Percentiles rank a stretch among this genome's conserved stretches.
Conservation (phyloP, 2,113 vertebrate genomes). For the Macaca mulatta region DNA sequence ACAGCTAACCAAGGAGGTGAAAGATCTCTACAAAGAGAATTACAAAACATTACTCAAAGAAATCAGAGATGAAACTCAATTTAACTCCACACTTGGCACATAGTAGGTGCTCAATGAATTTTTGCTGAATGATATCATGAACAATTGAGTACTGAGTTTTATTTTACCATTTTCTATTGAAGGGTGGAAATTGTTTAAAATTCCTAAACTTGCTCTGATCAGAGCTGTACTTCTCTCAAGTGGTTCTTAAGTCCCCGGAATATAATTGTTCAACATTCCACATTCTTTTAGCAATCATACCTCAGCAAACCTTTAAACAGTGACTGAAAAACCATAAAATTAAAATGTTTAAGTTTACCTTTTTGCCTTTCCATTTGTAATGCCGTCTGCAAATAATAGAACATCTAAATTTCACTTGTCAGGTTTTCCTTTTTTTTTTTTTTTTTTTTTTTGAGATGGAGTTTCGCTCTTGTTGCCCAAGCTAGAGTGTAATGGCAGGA, state of each 20-base stretch:
- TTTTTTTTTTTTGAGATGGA: too few relatives aligned
- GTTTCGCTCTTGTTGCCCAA: too few relatives aligned
- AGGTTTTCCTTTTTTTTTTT: background rate
- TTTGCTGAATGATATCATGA: constrained; percentile 16
- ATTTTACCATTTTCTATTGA: constrained; percentile 1
- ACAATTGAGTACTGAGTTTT: background rate
- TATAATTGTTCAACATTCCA: background rate
- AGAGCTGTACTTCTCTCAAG: background rate
- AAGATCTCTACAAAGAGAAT: too few relatives aligned
- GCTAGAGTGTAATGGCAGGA: too few relatives aligned
- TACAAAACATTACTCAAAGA: too few relatives aligned
- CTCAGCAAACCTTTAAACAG: constrained; percentile 12
- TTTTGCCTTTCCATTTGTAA: background rate
- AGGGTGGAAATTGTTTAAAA: background rate
- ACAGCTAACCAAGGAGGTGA: too few relatives aligned
- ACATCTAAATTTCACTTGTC: background rate
- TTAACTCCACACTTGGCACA: background rate
- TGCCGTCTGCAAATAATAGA: background rate
- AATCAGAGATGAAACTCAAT: background rate
- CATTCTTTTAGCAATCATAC: constrained; percentile 36
- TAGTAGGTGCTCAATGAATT: background rate
- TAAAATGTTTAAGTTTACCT: background rate
- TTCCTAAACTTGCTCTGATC: background rate
- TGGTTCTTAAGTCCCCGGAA: background rate
- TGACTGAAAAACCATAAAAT: background rate